Base-by-base conservation (phyloP, 2,797 vertebrate genomes). In the Silurus aristotelis region DNA sequence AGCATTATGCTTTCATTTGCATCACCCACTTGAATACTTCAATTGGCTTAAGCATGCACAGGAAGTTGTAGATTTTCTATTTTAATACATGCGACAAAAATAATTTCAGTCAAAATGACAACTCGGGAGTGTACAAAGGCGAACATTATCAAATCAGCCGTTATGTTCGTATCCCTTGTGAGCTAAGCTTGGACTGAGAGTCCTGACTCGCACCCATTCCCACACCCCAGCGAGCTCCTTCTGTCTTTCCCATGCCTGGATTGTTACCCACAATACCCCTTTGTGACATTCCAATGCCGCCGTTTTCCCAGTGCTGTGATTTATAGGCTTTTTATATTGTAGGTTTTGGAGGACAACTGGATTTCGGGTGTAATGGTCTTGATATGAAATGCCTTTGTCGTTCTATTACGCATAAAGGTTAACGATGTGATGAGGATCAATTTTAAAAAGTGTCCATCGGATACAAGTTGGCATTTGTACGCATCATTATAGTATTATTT, bases 141-240 rank as follows among this genome's bases (percentile, higher is more conserved):
- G 1, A 61, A 46, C 14, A 25, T n/a, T 63, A 38, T 52, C 38
- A 31, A 19, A n/a, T 72, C 27, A 43, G 38, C 52, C 27, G 5
- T 9, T 22, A 79, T 82, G 9, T 84, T 70, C 43, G 13, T 84
- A 78, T 72, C 64, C 77, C 77, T 14, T 7, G 82, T 75, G 85
- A 72, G 70, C 82, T 10, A 17, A 6, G 60, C 5, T 64, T 81
- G 38, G 83, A 48, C 79, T 90, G 89, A 84, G 88, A 90, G 79
- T 76, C 64, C 76, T 38, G 22, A 78, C 56, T 75, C 76, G 66
- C 19, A 78, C 87, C 78, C 64, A 71, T 89, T 89, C 87, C 88
- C 88, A 89, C 85, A 87, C 70, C 75, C 87, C 85, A 78, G 64
- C 84, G 85, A 73, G 80, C 61, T 75, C 82, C 52, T 25, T 52